Evolutionary conservation across 2,888 invertebrate species (phyloP).

Genomic region (Calliphora vomitoria): DNA sequence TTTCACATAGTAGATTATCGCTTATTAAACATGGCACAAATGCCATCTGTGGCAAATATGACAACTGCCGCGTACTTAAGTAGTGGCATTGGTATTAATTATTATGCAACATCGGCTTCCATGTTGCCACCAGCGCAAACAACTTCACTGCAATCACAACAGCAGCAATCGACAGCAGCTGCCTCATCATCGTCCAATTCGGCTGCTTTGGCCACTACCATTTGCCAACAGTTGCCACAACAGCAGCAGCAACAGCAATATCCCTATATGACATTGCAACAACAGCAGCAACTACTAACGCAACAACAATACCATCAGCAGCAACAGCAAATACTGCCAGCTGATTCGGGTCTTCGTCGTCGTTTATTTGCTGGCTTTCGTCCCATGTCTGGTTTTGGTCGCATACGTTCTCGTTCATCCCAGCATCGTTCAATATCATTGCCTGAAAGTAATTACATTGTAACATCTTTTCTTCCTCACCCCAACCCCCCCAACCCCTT

Average conservation of each 20-base stretch:
- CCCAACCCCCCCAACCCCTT: too few relatives aligned
- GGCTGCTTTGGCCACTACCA: neutral
- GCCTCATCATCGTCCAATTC: conserved; percentile 29
- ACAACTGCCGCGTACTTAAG: conserved; percentile 80
- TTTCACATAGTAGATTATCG: conserved; percentile 78
- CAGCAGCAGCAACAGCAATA: conserved; percentile 62
- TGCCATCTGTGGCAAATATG: conserved; percentile 78
- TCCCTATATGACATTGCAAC: conserved; percentile 59
- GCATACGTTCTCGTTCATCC: conserved; percentile 88
- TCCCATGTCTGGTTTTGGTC: conserved; percentile 89
- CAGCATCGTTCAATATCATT: conserved; percentile 93
- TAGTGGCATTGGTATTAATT: conserved; percentile 82
- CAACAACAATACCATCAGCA: conserved; percentile 74
- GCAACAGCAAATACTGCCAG: conserved; percentile 76
- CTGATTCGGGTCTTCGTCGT: conserved; percentile 88
- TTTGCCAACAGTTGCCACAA: conserved; percentile 50
- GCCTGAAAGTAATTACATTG: conserved; percentile 90
- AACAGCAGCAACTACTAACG: conserved; percentile 72
- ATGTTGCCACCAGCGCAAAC: conserved; percentile 42
- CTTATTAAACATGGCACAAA: conserved; percentile 70
- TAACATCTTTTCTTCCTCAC: conserved; percentile 68
- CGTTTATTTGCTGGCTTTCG: conserved; percentile 92
- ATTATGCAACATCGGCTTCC: conserved; percentile 75
- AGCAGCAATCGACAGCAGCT: conserved; percentile 38
- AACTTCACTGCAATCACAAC: conserved; percentile 66